Conservation (phyloP, 2,113 vertebrate genomes). For the Odontophorus gujanensis region DNA sequence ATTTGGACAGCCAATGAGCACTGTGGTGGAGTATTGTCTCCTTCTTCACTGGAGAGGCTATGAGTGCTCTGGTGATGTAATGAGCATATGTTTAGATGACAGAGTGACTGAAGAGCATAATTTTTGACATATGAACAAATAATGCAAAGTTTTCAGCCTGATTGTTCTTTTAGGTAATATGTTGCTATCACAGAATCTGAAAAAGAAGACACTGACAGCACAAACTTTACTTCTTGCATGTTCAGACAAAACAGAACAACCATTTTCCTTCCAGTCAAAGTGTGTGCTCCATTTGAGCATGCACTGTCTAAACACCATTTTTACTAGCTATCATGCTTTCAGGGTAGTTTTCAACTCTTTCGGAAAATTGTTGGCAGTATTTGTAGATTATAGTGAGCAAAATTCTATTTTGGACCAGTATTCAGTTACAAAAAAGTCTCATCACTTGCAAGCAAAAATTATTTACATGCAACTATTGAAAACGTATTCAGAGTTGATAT, state of each 20-base stretch:
- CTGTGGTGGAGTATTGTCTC: background rate
- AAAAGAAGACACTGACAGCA: background rate
- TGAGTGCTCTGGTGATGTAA: background rate
- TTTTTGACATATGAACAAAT: background rate
- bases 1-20: background rate
- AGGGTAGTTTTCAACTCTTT: background rate
- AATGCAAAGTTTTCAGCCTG: background rate
- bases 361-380: background rate
- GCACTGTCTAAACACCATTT: background rate
- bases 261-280: background rate
- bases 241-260: background rate
- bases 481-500: background rate
- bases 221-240: background rate
- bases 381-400: background rate
- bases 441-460: background rate
- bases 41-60: background rate
- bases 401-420: background rate
- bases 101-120: background rate
- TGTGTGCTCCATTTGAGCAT: background rate
- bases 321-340: background rate
- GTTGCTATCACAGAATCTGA: background rate
- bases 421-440: background rate
- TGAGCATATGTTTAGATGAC: background rate
- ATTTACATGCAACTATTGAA: background rate
- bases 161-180: background rate